Evolutionary conservation across 2,888 invertebrate species (phyloP).

Genomic region (Acleris emargana): DNA sequence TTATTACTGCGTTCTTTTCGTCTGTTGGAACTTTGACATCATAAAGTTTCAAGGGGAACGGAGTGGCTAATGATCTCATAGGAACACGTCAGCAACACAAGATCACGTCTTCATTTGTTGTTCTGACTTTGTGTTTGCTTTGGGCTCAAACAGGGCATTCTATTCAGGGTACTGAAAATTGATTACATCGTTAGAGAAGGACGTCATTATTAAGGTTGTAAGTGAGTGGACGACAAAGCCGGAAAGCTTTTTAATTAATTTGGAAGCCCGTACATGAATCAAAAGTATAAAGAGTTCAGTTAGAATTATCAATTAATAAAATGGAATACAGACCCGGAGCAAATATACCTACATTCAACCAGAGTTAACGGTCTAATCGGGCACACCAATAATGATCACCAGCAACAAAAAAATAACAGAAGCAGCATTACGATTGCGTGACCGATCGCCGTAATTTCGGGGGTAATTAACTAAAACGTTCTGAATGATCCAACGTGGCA

Average conservation of each 20-base stretch:
- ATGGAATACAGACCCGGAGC: not conserved
- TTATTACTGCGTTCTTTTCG: no score
- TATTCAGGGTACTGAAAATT: no score
- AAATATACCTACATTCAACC: not conserved
- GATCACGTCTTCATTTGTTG: no score
- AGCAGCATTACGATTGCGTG: slow-evolving; percentile 55
- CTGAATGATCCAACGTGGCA: slow-evolving; percentile 55
- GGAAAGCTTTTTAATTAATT: no score
- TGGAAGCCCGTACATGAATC: no score
- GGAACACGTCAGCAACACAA: not conserved
- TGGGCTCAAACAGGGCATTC: no score
- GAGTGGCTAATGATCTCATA: not conserved
- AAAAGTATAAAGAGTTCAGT: not conserved
- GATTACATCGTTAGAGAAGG: no score
- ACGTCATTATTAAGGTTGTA: no score
- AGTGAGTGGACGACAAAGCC: no score
- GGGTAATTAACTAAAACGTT: slow-evolving; percentile 66
- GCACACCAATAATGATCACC: slow-evolving; percentile 2
- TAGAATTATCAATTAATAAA: not conserved
- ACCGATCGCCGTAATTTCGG: slow-evolving; percentile 64
- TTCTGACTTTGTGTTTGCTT: no score
- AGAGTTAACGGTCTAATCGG: slow-evolving; percentile 18
- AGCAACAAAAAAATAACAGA: slow-evolving; percentile 18
- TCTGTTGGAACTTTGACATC: not conserved
- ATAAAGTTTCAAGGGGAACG: not conserved